Evolutionary conservation across 2,797 vertebrate genomes (phyloP).

Genomic region (Rhinichthys osculus): DNA sequence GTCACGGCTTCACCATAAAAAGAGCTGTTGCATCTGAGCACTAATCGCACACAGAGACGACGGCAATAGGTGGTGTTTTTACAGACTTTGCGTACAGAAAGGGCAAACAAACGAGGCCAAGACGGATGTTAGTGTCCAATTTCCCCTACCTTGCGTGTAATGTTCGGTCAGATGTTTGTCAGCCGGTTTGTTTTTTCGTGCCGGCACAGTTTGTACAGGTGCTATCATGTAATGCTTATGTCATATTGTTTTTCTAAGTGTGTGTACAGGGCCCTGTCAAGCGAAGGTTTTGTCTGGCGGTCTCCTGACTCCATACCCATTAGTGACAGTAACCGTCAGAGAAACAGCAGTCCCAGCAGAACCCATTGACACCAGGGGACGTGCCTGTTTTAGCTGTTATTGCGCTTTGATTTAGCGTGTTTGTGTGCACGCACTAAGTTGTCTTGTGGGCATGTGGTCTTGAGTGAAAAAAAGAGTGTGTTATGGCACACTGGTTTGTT

Average conservation of each 20-base stretch:
- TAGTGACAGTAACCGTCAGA: constrained; percentile 54
- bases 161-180: constrained; percentile 21
- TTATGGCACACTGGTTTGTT: constrained; percentile 32
- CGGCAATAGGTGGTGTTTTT: constrained; percentile 26
- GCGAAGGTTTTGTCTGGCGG: constrained; percentile 32
- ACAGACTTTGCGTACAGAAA: constrained; percentile 6
- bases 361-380: constrained; percentile 36
- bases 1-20: constrained; percentile 51
- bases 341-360: constrained; percentile 53
- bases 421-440: constrained; percentile 21
- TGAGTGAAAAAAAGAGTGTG: constrained; percentile 4
- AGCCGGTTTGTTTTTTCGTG: constrained; percentile 26
- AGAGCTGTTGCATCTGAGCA: constrained; percentile 29
- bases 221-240: constrained; percentile 55
- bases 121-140: background rate
- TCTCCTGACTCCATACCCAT: constrained; percentile 50
- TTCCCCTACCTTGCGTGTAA: constrained; percentile 10
- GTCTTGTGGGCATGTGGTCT: constrained; percentile 34
- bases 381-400: constrained; percentile 56
- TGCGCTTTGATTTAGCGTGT: constrained; percentile 46
- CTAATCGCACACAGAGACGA: constrained; percentile 35
- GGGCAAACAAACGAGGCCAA: background rate
- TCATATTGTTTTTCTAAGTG: constrained; percentile 53
- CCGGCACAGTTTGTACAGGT: constrained; percentile 30
- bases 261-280: constrained; percentile 37